These are phyloP conservation scores for Natrix natrix DNA, from an alignment of 2,797 vertebrate species.

Conservation along the genomic window DNA sequence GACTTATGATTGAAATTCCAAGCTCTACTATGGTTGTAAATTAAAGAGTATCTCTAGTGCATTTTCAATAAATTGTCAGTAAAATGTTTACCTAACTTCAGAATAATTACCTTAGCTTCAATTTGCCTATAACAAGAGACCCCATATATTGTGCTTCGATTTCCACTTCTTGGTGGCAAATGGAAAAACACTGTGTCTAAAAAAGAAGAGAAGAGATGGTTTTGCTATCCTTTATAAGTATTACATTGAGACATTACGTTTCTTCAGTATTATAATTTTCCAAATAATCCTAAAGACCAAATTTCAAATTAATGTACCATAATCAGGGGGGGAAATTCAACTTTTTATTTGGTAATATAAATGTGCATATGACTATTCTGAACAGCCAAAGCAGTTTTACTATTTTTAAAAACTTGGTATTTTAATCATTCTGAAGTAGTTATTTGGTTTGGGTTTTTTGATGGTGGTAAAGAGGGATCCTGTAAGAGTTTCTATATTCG, in stretches of 20 bases:
- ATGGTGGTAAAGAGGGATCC: neutral
- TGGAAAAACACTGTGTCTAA: constrained; percentile 92
- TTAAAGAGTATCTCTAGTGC: no score
- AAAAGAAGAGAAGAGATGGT: constrained; percentile 2
- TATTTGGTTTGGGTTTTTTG: neutral
- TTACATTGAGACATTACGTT: neutral
- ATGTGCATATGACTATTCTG: neutral
- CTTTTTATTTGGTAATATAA: neutral
- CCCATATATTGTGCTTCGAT: constrained; percentile 87
- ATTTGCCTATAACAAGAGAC: constrained; percentile 98
- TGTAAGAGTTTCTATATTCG: neutral
- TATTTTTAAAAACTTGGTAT: neutral
- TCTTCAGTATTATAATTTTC: neutral
- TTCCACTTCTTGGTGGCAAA: constrained; percentile 84
- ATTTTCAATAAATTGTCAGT: neutral
- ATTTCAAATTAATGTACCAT: neutral
- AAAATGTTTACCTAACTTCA: neutral
- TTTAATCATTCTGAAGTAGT: neutral
- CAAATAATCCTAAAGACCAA: neutral
- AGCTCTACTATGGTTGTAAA: neutral
- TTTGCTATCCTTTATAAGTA: neutral
- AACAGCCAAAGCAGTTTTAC: neutral
- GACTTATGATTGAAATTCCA: neutral
- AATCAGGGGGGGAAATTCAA: neutral
- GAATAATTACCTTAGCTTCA: constrained; percentile 89